Evolutionary conservation across 2,888 invertebrate genomes (phyloP).

Genomic region (Tetrapedia diversipes): DNA sequence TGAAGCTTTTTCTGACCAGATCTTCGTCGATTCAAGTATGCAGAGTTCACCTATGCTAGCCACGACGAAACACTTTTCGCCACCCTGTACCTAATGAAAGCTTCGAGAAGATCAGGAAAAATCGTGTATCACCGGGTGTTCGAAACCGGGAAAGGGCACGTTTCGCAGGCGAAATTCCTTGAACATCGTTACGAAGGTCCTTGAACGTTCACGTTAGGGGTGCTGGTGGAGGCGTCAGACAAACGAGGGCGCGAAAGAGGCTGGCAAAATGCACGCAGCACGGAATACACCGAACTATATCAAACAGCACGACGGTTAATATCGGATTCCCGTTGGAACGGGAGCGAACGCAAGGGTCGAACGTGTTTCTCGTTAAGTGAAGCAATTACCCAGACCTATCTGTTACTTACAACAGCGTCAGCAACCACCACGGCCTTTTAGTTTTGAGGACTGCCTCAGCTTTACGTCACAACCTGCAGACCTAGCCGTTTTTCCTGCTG

Average conservation of each 20-base stretch:
- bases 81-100: slow-evolving; percentile 25
- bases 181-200: slow-evolving; percentile 59
- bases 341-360: slow-evolving; percentile 69
- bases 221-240: slow-evolving; percentile 41
- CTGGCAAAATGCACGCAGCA: slow-evolving; percentile 62
- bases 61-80: too few species aligned
- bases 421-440: slow-evolving; percentile 80
- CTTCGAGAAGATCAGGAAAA: slow-evolving; percentile 16
- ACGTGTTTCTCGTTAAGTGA: slow-evolving; percentile 83
- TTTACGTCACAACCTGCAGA: slow-evolving; percentile 62
- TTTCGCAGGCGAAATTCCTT: slow-evolving; percentile 41
- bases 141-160: slow-evolving; percentile 51
- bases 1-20: too few species aligned
- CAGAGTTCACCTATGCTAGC: too few species aligned
- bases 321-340: slow-evolving; percentile 66
- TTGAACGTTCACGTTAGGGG: slow-evolving; percentile 57
- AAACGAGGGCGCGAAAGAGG: slow-evolving; percentile 60
- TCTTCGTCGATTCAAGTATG: too few species aligned
- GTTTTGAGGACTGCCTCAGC: slow-evolving; percentile 75
- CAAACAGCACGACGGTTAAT: slow-evolving; percentile 76
- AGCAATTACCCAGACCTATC: slow-evolving; percentile 82
- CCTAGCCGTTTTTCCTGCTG: slow-evolving; percentile 4
- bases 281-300: slow-evolving; percentile 69
- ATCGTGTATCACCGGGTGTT: slow-evolving; percentile 51
- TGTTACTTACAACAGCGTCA: slow-evolving; percentile 81